Conservation (phyloP, 2,113 vertebrate species). For the Ptyas mucosa region DNA sequence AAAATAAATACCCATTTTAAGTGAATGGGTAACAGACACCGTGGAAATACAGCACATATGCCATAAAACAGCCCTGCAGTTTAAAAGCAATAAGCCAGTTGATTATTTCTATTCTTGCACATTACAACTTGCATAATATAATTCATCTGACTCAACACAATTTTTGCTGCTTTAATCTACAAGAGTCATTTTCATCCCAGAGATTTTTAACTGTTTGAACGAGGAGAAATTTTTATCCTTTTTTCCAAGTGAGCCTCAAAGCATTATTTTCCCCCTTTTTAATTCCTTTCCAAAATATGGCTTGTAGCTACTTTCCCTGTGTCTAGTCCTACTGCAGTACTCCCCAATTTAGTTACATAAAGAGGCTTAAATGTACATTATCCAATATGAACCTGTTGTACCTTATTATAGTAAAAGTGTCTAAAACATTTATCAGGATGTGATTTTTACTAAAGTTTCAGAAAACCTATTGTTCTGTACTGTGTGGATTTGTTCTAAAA, state of each 20-base stretch:
- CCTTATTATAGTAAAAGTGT: slow-evolving; percentile 74
- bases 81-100: slow-evolving; percentile 10
- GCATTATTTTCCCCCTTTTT: slow-evolving; percentile 45
- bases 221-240: slow-evolving; percentile 58
- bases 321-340: slow-evolving; percentile 63
- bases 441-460: slow-evolving; percentile 11
- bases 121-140: background rate
- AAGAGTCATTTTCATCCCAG: slow-evolving; percentile 25
- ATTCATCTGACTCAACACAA: slow-evolving; percentile 19
- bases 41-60: background rate
- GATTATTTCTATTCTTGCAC: background rate
- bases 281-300: slow-evolving; percentile 61
- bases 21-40: background rate
- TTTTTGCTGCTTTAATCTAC: slow-evolving; percentile 34
- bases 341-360: slow-evolving; percentile 23
- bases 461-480: slow-evolving; percentile 3
- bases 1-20: background rate
- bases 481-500: background rate
- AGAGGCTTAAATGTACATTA: slow-evolving; percentile 56
- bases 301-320: slow-evolving; percentile 65
- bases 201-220: slow-evolving; percentile 49
- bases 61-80: background rate
- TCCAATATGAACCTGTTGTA: slow-evolving; percentile 49
- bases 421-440: slow-evolving; percentile 37
- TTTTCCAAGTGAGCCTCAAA: slow-evolving; percentile 53